Base-by-base conservation (phyloP, 2,797 vertebrate species). In the Chanos chanos region DNA sequence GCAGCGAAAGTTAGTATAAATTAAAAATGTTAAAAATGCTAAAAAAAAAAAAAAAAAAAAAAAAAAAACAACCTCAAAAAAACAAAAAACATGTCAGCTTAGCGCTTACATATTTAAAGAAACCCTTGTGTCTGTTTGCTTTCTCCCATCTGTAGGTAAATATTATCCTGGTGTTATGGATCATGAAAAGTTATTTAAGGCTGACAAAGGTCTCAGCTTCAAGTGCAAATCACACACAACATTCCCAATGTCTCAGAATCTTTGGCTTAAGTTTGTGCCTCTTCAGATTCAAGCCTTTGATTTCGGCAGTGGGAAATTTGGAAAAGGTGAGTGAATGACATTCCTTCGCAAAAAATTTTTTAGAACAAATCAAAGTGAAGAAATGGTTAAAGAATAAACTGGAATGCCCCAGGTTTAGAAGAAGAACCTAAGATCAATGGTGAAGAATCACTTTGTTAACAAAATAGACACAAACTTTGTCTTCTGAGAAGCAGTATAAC, bases 211-310 rank as follows among this genome's bases (percentile, higher is more conserved):
- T 24, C 75, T 61, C 50, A 92, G 90, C 73, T 95, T 92, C 75
- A 89, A 51, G 50, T 97, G 95, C 65, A 78, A 76, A 25, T 94
- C 90, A 19, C 78, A 79, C 44, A 87, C 69, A 34, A 76, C 59
- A n/a, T 33, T 94, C 1, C 1, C 7, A 40, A 58, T 90, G 64
- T 83, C 90, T 1, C 54, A 67, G 6, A 37, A 70, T 56, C 77
- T 97, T 45, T 83, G 47, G 2, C 66, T 98, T 36, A 86, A 86
- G 51, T 73, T 92, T 27, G 61, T 82, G 16, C 66, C 89, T 12
- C 71, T 92, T 64, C 87, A 91, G 60, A 80, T 95, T 3, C 94
- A 98, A 77, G 93, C 91, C 0, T 98, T 97, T 76, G 76, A 77
- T 15, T 76, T 94, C 3, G 40, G 68, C 0, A 71, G 48, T 0